phyloP scores from a whole-genome alignment of 1,140 invertebrate species.

The Camponotus pennsylvanicus region DNA sequence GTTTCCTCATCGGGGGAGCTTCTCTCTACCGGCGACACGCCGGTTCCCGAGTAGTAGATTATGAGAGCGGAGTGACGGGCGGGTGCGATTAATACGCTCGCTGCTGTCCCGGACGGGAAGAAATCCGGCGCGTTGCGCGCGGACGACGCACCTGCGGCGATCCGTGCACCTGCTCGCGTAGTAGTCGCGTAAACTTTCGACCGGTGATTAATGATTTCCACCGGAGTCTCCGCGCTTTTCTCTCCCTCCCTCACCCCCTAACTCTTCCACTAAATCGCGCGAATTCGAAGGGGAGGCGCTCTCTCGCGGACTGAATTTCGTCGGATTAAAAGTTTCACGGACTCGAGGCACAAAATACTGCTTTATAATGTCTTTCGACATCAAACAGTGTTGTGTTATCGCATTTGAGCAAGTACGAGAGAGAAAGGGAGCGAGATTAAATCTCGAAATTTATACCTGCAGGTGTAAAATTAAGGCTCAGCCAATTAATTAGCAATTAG shows the following conservation, averaged over 20 bases:
- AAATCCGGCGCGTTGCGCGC: slow-evolving; percentile 64
- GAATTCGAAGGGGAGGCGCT: background rate
- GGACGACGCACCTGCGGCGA: slow-evolving; percentile 55
- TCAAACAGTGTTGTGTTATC: slow-evolving; percentile 14
- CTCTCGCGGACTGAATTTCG: slow-evolving; percentile 9
- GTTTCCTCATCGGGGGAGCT: slow-evolving; percentile 65
- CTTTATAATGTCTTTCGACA: slow-evolving; percentile 20
- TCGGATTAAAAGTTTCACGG: slow-evolving; percentile 44
- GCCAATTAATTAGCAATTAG: background rate
- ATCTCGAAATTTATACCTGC: background rate
- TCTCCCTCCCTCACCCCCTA: background rate
- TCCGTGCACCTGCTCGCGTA: slow-evolving; percentile 60
- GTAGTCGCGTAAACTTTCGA: slow-evolving; percentile 51
- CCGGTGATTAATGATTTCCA: slow-evolving; percentile 59
- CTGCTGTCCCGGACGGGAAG: slow-evolving; percentile 62
- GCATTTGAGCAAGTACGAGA: background rate
- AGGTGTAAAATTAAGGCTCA: background rate
- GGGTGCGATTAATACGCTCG: slow-evolving; percentile 66
- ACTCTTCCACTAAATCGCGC: slow-evolving; percentile 3
- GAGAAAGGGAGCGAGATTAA: background rate
- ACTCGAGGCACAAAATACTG: background rate
- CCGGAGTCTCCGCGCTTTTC: slow-evolving; percentile 22
- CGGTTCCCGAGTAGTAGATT: slow-evolving; percentile 62
- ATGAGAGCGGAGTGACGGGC: slow-evolving; percentile 64
- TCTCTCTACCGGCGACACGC: slow-evolving; percentile 59